These are phyloP conservation scores for Emydocephalus ijimae DNA, from an alignment of 2,113 vertebrate species.

Conservation along the genomic window DNA sequence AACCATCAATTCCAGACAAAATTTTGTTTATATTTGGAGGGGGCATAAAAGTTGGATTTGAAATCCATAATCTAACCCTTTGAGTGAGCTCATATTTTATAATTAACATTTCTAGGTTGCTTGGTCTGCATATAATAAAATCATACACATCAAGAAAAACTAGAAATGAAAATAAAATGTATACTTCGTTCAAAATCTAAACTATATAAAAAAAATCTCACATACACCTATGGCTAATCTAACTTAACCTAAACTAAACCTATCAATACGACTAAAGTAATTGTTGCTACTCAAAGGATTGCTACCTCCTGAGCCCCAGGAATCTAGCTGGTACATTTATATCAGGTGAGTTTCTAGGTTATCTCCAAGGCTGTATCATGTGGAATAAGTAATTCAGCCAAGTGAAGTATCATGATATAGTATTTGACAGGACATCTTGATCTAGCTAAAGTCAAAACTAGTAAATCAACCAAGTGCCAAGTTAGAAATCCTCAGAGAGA, in stretches of 20 bases:
- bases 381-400: background rate
- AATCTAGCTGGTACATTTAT: background rate
- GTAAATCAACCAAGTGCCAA: background rate
- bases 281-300: background rate
- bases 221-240: background rate
- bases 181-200: background rate
- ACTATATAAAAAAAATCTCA: background rate
- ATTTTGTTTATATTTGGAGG: background rate
- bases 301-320: background rate
- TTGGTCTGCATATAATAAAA: background rate
- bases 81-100: background rate
- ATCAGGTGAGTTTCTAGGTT: background rate
- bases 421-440: background rate
- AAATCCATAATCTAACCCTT: background rate
- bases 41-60: background rate
- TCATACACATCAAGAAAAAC: background rate
- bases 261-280: background rate
- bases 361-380: background rate
- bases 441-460: background rate
- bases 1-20: background rate
- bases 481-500: background rate
- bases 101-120: background rate
- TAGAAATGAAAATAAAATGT: background rate
- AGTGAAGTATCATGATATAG: background rate
- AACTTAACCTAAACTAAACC: background rate